Conservation (phyloP, 2,888 invertebrate genomes). For the Hartigia nigra region DNA sequence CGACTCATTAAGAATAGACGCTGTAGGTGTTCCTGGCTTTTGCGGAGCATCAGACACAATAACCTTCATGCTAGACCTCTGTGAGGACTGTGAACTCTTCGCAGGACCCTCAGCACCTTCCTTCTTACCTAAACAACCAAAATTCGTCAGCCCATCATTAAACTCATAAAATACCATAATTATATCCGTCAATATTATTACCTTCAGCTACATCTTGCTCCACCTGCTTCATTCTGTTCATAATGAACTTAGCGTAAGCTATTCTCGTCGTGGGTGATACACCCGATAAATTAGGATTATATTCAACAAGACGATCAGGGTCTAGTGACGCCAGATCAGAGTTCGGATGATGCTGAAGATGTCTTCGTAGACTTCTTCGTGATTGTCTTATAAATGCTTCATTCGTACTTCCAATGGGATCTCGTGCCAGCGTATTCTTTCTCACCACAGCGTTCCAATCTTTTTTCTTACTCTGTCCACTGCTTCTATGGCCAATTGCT, state of each 20-base stretch:
- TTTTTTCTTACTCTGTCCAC: constrained; percentile 71
- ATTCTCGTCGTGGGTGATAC: constrained; percentile 83
- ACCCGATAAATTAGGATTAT: constrained; percentile 81
- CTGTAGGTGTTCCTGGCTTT: constrained; percentile 16
- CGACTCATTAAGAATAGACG: constrained; percentile 32
- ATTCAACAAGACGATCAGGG: constrained; percentile 80
- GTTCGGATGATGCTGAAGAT: constrained; percentile 76
- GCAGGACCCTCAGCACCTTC: constrained; percentile 16
- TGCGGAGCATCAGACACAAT: constrained; percentile 19
- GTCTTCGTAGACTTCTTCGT: constrained; percentile 78
- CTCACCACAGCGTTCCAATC: constrained; percentile 89
- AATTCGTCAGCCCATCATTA: constrained; percentile 27
- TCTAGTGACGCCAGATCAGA: constrained; percentile 75
- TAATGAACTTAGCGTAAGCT: constrained; percentile 90
- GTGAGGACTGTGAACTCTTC: constrained; percentile 23
- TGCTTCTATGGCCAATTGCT: constrained; percentile 76
- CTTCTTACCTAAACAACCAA: constrained; percentile 27
- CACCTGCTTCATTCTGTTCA: constrained; percentile 73
- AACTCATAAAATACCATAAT: neutral
- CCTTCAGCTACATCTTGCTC: constrained; percentile 30
- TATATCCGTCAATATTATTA: constrained; percentile 9
- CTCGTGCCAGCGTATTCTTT: constrained; percentile 74
- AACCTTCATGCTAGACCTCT: constrained; percentile 36
- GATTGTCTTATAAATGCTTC: constrained; percentile 75
- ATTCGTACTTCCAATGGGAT: constrained; percentile 84